Evolutionary conservation across 2,888 invertebrate species (phyloP).

Genomic region (Melipona bicolor): DNA sequence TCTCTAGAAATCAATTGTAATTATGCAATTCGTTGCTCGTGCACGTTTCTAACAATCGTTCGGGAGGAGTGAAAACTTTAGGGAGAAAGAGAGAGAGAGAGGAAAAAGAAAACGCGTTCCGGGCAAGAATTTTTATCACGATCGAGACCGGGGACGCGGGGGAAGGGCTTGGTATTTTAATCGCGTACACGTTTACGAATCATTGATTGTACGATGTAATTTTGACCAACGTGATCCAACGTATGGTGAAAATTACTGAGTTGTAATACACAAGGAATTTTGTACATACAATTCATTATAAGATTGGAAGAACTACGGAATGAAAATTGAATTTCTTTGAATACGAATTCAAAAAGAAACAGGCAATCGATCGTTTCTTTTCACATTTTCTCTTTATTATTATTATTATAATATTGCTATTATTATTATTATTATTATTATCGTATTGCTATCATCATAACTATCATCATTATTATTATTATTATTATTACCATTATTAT

Average conservation of each 20-base stretch:
- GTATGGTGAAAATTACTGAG: no score
- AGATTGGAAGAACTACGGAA: background rate
- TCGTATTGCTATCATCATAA: background rate
- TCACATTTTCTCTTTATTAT: background rate
- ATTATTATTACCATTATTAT: background rate
- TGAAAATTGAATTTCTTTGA: no score
- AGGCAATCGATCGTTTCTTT: background rate
- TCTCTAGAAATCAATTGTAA: conserved; percentile 46
- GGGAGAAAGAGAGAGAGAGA: no score
- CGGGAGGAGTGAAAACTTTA: conserved; percentile 8
- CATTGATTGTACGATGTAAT: background rate
- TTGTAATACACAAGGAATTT: background rate
- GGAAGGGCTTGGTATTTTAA: background rate
- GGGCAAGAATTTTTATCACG: conserved; percentile 1
- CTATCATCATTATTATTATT: background rate
- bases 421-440: background rate
- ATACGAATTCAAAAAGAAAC: no score
- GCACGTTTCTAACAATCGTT: conserved; percentile 37
- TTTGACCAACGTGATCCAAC: background rate
- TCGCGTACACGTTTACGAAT: background rate
- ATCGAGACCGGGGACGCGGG: background rate
- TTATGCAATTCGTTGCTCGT: conserved; percentile 46
- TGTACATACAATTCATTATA: conserved; percentile 46
- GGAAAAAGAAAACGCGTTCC: background rate
- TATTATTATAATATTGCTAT: background rate